These are phyloP conservation scores for Furcula furcula DNA, from an alignment of 2,888 invertebrate species.

Conservation along the genomic window DNA sequence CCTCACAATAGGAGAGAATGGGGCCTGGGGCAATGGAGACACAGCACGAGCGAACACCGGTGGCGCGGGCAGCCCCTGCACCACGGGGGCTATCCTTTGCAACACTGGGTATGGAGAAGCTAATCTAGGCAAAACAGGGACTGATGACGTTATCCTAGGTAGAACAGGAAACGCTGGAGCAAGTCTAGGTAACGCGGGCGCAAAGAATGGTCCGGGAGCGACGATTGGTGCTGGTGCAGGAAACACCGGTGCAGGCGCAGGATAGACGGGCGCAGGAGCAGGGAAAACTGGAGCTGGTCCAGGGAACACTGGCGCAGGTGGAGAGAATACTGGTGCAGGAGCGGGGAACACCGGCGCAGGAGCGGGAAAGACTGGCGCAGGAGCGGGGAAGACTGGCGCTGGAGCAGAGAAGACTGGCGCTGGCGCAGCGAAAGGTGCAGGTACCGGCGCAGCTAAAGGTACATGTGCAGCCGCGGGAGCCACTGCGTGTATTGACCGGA, in stretches of 20 bases:
- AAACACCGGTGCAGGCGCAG: slow-evolving; percentile 26
- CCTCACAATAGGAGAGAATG: slow-evolving; percentile 47
- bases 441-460: slow-evolving; percentile 4
- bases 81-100: slow-evolving; percentile 21
- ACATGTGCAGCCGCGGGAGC: slow-evolving; percentile 47
- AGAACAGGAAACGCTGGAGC: slow-evolving; percentile 19
- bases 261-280: slow-evolving; percentile 28
- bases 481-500: slow-evolving; percentile 66
- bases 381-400: slow-evolving; percentile 34
- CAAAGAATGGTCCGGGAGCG: slow-evolving; percentile 24
- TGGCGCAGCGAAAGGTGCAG: slow-evolving; percentile 28
- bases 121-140: slow-evolving; percentile 23
- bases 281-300: slow-evolving; percentile 26
- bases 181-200: slow-evolving; percentile 17
- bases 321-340: slow-evolving; percentile 28
- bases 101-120: slow-evolving; percentile 19
- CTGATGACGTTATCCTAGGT: slow-evolving; percentile 16
- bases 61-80: slow-evolving; percentile 17
- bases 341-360: slow-evolving; percentile 22
- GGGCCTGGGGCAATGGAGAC: slow-evolving; percentile 36
- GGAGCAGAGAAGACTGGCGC: slow-evolving; percentile 32
- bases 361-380: slow-evolving; percentile 23
- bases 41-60: slow-evolving; percentile 32
- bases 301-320: slow-evolving; percentile 26
- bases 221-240: slow-evolving; percentile 27